Conservation (phyloP, 2,113 vertebrate species). For the Lophura nycthemera region DNA sequence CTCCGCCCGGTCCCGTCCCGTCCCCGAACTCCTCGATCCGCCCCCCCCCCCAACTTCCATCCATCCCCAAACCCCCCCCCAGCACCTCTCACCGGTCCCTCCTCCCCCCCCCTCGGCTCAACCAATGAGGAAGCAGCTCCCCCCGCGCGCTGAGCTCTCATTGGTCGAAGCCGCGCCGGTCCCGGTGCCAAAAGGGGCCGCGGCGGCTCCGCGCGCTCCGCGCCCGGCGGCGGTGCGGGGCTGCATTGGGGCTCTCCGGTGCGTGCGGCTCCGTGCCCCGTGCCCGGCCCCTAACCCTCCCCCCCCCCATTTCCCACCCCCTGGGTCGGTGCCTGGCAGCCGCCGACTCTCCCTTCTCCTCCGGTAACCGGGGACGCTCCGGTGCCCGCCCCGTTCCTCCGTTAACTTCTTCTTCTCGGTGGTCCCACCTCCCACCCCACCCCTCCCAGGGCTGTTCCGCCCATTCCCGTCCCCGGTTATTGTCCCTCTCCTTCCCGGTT, state of each 20-base stretch:
- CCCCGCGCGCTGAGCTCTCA: not conserved
- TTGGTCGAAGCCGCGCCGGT: not conserved
- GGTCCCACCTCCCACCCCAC: not conserved
- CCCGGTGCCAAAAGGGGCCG: not conserved
- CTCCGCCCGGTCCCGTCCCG: no score
- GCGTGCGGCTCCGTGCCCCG: not conserved
- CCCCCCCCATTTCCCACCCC: not conserved
- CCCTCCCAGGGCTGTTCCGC: not conserved
- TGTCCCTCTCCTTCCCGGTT: not conserved
- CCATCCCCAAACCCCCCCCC: no score
- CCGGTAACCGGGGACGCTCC: not conserved
- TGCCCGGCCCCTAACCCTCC: not conserved
- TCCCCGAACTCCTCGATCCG: not conserved
- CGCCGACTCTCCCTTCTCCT: no score
- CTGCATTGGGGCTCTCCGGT: not conserved
- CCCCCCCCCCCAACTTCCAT: not conserved
- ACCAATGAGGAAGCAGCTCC: not conserved
- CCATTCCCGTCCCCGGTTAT: not conserved
- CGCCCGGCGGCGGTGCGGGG: not conserved
- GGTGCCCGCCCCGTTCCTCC: not conserved
- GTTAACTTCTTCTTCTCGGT: not conserved
- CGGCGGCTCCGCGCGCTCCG: not conserved
- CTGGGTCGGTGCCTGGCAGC: not conserved
- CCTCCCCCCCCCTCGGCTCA: not conserved
- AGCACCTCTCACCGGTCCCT: no score